A percentile compares a stretch with the other conserved stretches of the same genome.
Evolutionary conservation across 2,113 vertebrate species (phyloP).

Genomic region (Nothoprocta perdicaria): DNA sequence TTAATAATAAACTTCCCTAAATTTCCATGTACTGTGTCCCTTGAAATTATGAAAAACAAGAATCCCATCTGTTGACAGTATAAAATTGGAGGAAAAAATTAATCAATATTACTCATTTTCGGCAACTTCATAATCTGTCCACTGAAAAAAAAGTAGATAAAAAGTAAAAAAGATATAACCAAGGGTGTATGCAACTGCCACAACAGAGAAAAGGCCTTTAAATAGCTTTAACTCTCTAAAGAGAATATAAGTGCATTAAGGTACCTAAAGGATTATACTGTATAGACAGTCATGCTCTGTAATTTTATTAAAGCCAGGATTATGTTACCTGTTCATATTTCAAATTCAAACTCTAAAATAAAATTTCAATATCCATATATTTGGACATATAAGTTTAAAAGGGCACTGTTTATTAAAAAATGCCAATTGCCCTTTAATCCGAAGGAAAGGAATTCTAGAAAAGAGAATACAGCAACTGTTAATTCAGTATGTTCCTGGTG

Average conservation of each 20-base stretch:
- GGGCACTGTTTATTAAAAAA: neutral
- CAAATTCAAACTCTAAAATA: conserved; percentile 5
- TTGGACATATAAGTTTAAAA: neutral
- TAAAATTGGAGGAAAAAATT: neutral
- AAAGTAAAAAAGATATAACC: neutral
- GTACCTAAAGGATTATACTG: neutral
- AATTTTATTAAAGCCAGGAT: neutral
- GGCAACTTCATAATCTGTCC: neutral
- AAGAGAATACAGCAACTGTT: neutral
- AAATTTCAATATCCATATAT: neutral
- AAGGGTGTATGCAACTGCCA: neutral
- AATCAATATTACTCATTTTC: neutral
- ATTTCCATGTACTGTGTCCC: neutral
- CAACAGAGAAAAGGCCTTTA: neutral
- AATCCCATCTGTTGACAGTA: neutral
- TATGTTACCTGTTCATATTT: neutral
- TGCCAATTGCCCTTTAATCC: neutral
- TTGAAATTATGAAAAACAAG: neutral
- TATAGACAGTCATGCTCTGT: neutral
- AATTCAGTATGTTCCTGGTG: conserved; percentile 17
- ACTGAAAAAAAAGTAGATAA: neutral
- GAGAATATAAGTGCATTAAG: neutral
- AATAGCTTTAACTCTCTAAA: neutral
- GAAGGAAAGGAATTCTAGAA: neutral
- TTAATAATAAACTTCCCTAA: neutral